Evolutionary conservation across 2,888 invertebrate genomes (phyloP).

Genomic region (Habroteleia sp.): DNA sequence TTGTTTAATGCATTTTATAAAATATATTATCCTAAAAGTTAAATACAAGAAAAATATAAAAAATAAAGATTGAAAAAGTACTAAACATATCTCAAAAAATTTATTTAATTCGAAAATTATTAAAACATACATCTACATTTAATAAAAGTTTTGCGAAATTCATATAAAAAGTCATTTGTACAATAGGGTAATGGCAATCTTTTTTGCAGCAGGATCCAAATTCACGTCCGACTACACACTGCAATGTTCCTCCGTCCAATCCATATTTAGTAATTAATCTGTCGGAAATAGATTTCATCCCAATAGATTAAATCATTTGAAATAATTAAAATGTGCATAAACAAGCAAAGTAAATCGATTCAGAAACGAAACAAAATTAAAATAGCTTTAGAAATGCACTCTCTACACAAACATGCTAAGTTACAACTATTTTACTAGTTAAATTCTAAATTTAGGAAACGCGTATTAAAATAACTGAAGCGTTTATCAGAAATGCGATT

Average conservation of each 20-base stretch:
- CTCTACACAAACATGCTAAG: slow-evolving; percentile 27
- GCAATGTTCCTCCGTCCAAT: slow-evolving; percentile 4
- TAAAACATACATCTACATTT: slow-evolving; percentile 5
- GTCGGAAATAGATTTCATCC: slow-evolving; percentile 33
- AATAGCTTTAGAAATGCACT: slow-evolving; percentile 13
- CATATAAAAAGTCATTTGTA: slow-evolving; percentile 9
- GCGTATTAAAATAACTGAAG: slow-evolving; percentile 5
- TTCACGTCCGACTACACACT: neutral
- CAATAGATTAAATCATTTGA: slow-evolving; percentile 10
- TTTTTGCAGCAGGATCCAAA: slow-evolving; percentile 39
- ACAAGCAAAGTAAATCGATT: slow-evolving; percentile 25
- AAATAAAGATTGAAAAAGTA: too few species aligned
- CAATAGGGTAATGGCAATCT: slow-evolving; percentile 7
- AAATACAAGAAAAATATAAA: too few species aligned
- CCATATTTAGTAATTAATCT: slow-evolving; percentile 35
- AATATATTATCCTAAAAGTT: too few species aligned
- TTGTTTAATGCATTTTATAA: too few species aligned
- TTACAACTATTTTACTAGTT: slow-evolving; percentile 12
- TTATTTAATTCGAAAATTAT: too few species aligned
- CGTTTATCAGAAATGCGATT: slow-evolving; percentile 30
- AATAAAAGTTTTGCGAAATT: slow-evolving; percentile 24
- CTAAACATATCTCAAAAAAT: too few species aligned
- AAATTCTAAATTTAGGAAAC: slow-evolving; percentile 22
- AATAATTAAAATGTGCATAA: slow-evolving; percentile 16
- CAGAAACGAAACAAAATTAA: slow-evolving; percentile 10